A percentile compares a stretch with the other conserved stretches of the same genome.
Evolutionary conservation across 2,113 vertebrate species (phyloP).

Genomic region (Sinocyclocheilus grahami): DNA sequence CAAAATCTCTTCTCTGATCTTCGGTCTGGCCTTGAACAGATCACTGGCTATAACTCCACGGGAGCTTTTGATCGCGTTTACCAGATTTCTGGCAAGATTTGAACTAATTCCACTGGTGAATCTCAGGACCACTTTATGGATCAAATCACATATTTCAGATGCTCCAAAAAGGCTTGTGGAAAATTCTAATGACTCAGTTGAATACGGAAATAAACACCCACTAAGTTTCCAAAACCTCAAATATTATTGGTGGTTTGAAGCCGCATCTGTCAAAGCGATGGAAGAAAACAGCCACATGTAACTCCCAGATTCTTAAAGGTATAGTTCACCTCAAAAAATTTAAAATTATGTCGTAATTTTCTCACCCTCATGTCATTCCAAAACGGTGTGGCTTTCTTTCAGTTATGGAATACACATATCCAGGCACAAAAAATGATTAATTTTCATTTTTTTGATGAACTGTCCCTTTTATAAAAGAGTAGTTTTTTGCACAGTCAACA

Average conservation of each 20-base stretch:
- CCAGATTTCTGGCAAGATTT: slow-evolving; percentile 22
- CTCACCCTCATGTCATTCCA: neutral
- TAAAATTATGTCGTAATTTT: neutral
- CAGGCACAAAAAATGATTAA: neutral
- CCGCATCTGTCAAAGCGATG: neutral
- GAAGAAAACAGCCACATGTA: neutral
- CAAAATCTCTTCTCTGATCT: slow-evolving; percentile 9
- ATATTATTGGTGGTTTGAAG: slow-evolving; percentile 12
- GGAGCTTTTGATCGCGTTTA: slow-evolving; percentile 9
- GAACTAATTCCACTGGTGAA: neutral
- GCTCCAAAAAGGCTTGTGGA: neutral
- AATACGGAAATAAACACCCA: too few species aligned
- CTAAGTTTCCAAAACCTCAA: slow-evolving; percentile 5
- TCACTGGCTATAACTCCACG: neutral
- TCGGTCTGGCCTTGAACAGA: slow-evolving; percentile 26
- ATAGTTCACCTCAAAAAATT: neutral
- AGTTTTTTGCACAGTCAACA: neutral
- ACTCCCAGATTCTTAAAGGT: neutral
- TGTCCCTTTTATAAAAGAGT: neutral
- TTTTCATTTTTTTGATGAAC: neutral
- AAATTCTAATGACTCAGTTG: slow-evolving; percentile 20
- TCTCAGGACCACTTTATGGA: neutral
- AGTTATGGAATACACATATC: neutral
- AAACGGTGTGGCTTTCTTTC: neutral
- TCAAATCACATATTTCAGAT: slow-evolving; percentile 17